Percentiles rank a stretch among this genome's conserved stretches.
Evolutionary conservation across 2,888 invertebrate genomes (phyloP).

Genomic region (Spodoptera exigua): DNA sequence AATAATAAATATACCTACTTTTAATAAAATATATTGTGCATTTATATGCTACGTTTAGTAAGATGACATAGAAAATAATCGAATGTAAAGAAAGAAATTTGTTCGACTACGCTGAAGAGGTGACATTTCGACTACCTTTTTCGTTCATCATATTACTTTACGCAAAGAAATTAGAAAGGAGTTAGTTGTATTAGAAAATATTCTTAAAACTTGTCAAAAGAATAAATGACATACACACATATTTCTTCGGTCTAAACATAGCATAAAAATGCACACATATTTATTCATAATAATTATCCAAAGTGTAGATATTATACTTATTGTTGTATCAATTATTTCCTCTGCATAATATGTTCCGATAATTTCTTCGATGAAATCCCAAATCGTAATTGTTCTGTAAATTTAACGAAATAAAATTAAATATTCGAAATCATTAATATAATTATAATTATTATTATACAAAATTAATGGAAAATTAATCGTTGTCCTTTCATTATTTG

Average conservation of each 20-base stretch:
- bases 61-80: background rate
- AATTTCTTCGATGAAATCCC: slow-evolving; percentile 48
- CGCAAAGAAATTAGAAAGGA: too few species aligned
- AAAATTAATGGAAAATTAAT: slow-evolving; percentile 45
- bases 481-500: slow-evolving; percentile 49
- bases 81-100: too few species aligned
- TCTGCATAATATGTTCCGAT: slow-evolving; percentile 38
- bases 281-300: slow-evolving; percentile 50
- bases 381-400: slow-evolving; percentile 45
- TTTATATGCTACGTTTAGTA: slow-evolving; percentile 44
- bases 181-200: background rate
- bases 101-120: too few species aligned
- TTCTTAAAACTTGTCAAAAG: background rate
- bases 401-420: slow-evolving; percentile 28
- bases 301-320: slow-evolving; percentile 56
- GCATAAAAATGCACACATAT: slow-evolving; percentile 30
- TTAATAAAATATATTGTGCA: slow-evolving; percentile 41
- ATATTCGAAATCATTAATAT: slow-evolving; percentile 40
- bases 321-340: slow-evolving; percentile 61
- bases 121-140: too few species aligned
- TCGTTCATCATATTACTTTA: too few species aligned
- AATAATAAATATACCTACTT: slow-evolving; percentile 49
- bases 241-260: slow-evolving; percentile 11
- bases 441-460: too few species aligned
- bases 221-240: background rate